Base-by-base conservation (phyloP, 1,140 invertebrate genomes). In the Metaphire vulgaris region DNA sequence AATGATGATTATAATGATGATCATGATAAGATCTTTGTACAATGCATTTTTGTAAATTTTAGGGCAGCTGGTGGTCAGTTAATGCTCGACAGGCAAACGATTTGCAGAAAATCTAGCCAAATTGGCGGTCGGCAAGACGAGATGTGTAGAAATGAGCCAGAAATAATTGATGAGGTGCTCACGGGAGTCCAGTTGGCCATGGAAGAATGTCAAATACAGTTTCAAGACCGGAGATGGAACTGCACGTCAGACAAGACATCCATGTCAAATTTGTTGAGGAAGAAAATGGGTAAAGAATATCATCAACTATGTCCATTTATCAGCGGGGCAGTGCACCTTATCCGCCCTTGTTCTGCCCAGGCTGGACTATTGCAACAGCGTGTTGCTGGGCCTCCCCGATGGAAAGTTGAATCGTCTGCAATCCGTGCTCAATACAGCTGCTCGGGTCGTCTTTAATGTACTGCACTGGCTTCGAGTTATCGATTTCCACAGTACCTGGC, bases 1-100 rank as follows among this genome's bases (percentile, higher is more conserved):
- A 56, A 56, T 12, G 41, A 56, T 21, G 21, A 56, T 56, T 6
- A 21, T 21, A 56, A 56, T 56, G 41, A 21, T 56, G 41, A 56
- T 56, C 6, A 21, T 6, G 6, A 6, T 56, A 56, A 56, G 6
- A 56, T 56, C n/a, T n/a, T 12, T 56, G 41, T 56, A 12, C 6
- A 12, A 21, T 56, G 41, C 6, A 56, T 56, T 56, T 6, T 56
- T 56, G 41, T n/a, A n/a, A n/a, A n/a, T 56, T 56, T 21, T 56
- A 88, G 87, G 87, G 87, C 87, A 26, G 83, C 87, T 30, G 85
- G 86, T 82, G 93, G 90, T 85, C 92, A 93, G 82, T 89, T 95
- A 81, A 90, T 95, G 80, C 90, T 96, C 88, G 93, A 97, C 87
- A 92, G 93, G 70, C 90, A 91, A 83, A 89, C 92, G 84, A 90